Base-by-base conservation (phyloP, 2,888 invertebrate species). In the Drosophila eohydei region DNA sequence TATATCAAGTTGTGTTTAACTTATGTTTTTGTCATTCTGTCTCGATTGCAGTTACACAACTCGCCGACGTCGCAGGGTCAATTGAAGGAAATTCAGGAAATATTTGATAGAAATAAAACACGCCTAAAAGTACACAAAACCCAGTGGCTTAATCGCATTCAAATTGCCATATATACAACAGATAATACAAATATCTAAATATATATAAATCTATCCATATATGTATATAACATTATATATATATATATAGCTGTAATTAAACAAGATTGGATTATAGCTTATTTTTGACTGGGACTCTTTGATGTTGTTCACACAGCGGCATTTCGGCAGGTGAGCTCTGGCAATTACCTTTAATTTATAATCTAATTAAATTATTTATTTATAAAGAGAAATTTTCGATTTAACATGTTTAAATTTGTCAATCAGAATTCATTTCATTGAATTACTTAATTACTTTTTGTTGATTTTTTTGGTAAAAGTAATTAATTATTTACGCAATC, bases 11-110 rank as follows among this genome's bases (percentile, higher is more conserved):
- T 50, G 16, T 6, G 30, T 16, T 28, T 32, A 56, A 61, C 64
- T 28, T 16, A 48, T 69, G 50, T 57, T 50, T 51, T 36, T 61
- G 44, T 60, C 48, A 50, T 71, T 63, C 70, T 4, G 43, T 64
- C 50, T 54, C 88, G 73, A 21, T 90, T 90, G 21, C 88, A 91
- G 91, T 76, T 82, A 75, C 68, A 69, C 83, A 74, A 74, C 46
- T 57, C 69, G 90, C 78, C 80, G 78, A 77, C 52, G 61, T 43
- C 72, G 40, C 26, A 14, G 43, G 56, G 77, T 64, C 65, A 71
- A 60, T 71, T 71, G 55, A 64, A 16, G 40, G n/a, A 40, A 65
- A 44, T 34, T 59, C 62, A 75, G 76, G 26, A 36, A 30, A 38
- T 28, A 63, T 12, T 30, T 12, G 34, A 60, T 21, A 55, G 26